Evolutionary conservation across 2,888 invertebrate genomes (phyloP), one percentile per base, ranked within the genome.

Genomic region (Proisotoma minuta): DNA sequence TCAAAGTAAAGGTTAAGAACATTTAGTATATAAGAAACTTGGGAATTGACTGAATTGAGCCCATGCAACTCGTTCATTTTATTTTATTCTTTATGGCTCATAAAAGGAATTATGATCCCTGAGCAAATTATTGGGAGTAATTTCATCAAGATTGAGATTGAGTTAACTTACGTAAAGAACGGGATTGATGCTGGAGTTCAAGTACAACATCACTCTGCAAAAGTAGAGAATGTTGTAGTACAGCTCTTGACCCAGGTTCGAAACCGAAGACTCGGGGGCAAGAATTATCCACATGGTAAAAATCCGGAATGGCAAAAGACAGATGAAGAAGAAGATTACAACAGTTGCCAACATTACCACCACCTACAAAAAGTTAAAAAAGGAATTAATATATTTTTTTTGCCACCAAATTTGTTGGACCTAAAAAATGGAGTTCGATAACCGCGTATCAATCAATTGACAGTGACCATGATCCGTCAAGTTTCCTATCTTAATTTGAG

Each of bases 161-260:
- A 10, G 34, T 34, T 15, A 4, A 43, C 56, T 56, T 40, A 56
- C 56, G 79, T 94, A 94, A 57, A 94, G 80, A 75, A 93, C 89
- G 12, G 93, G 93, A 81, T 94, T 94, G 59, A 92, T 85, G 12
- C 92, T 92, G 52, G 92, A 92, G 78, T 94, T 93, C 58, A 92
- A 83, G 79, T 92, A 91, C 71, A 91, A 80, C 88, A 93, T 89
- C 59, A 91, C 86, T 71, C 93, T 84, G 76, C 88, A 88, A 79
- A 91, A 88, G 78, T 89, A 91, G 66, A 93, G 81, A 65, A 92
- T 80, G 77, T 86, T 87, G 79, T 88, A 91, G 78, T 89, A 93
- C 59, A 84, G 84, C 72, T 91, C 89, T 75, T 89, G 81, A 64
- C 91, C 90, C 75, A 91, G 81, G 52, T 84, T 82, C 48, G 83